Base-by-base conservation (phyloP, 2,797 vertebrate genomes). In the Echeneis naucrates region DNA sequence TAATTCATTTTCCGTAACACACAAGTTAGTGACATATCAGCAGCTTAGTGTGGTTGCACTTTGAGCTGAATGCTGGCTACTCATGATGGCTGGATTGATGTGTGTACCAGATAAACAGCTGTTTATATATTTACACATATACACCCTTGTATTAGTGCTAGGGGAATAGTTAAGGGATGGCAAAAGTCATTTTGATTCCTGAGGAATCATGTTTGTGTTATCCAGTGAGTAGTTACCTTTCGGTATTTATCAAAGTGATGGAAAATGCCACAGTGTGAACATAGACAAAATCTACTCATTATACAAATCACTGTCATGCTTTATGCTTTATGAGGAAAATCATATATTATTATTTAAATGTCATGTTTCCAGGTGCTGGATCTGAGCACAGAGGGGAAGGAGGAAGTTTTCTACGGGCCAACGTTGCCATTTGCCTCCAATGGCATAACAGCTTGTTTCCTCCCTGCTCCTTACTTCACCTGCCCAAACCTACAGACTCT, bases 381-480 rank as follows among this genome's bases (percentile, higher is more conserved):
- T 82, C 95, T 98, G 55, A 99, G 97, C 78, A 92, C 92, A 66
- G 97, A 97, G 87, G 97, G 97, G 68, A 97, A 98, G 87, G 97
- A 99, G 87, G 97, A 98, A 85, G 96, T 99, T 27, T 99, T 99
- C 91, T 99, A 99, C 1, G 98, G 97, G 30, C 98, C 98, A 2
- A 98, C 96, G 0, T 94, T 99, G 61, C 97, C 97, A 2, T 99
- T 99, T 0, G 97, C 97, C 84, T 99, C 98, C 71, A 99, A 99
- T 1, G 97, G 98, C 38, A 96, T 98, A 72, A 96, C 97, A 5
- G 95, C 97, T 0, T 97, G 97, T 89, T 99, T 99, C 81, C 95
- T 99, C 30, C 97, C 98, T 0, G 97, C 97, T 79, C 98, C 98
- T 0, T 97, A 96, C 58, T 98, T 96, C 89, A 97, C 97, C 0